phyloP scores from a whole-genome alignment of 2,888 invertebrate genomes.

The Brenthis ino region DNA sequence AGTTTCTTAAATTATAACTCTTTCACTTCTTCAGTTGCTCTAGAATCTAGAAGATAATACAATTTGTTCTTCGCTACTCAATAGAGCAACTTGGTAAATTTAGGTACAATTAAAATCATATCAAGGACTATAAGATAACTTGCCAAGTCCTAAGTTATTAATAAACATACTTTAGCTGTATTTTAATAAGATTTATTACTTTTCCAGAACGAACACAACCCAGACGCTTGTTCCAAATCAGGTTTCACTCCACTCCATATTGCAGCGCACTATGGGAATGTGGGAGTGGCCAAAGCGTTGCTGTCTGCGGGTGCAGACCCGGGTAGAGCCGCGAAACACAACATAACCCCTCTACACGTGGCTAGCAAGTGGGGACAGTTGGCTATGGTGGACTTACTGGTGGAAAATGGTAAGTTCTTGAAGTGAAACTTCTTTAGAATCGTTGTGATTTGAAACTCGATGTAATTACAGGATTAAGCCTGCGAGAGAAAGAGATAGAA shows the following conservation, averaged over 20 bases:
- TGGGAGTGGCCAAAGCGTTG: slow-evolving; percentile 94
- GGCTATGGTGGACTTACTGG: slow-evolving; percentile 93
- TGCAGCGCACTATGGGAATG: slow-evolving; percentile 98
- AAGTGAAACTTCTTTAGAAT: too few species aligned
- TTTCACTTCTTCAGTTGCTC: too few species aligned
- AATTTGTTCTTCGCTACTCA: too few species aligned
- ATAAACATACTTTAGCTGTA: not conserved
- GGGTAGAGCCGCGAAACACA: slow-evolving; percentile 97
- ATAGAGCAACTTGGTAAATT: too few species aligned
- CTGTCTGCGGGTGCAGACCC: slow-evolving; percentile 96
- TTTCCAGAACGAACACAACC: slow-evolving; percentile 94
- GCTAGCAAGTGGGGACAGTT: slow-evolving; percentile 99
- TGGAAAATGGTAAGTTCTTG: slow-evolving; percentile 84
- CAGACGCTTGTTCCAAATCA: slow-evolving; percentile 97
- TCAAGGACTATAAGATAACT: too few species aligned
- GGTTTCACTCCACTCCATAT: slow-evolving; percentile 99
- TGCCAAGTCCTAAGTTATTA: not conserved
- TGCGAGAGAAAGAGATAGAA: too few species aligned
- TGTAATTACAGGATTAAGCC: too few species aligned
- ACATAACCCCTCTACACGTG: slow-evolving; percentile 98
- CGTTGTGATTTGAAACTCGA: too few species aligned
- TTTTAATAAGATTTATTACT: not conserved
- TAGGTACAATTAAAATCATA: too few species aligned
- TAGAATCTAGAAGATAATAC: too few species aligned
- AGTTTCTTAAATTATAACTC: too few species aligned